Conservation (phyloP, 2,888 invertebrate genomes). For the Nebria salina region DNA sequence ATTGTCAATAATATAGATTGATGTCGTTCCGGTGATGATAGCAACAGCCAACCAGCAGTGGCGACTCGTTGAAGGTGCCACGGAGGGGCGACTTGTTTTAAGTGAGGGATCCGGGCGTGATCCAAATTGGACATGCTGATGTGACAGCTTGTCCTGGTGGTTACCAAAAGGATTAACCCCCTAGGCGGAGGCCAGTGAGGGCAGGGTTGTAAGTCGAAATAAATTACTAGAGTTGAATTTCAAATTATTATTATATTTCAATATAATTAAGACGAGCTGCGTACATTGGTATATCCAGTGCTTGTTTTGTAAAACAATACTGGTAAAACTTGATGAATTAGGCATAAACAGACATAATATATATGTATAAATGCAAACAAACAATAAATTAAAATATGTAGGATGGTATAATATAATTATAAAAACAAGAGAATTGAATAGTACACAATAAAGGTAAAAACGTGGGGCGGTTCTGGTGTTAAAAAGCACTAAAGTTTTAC, state of each 20-base stretch:
- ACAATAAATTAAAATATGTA: not conserved
- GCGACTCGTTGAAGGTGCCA: not conserved
- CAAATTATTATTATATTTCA: no score
- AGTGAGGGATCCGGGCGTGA: not conserved
- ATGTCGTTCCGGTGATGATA: not conserved
- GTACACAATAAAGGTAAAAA: not conserved
- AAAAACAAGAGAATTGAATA: not conserved
- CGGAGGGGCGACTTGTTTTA: not conserved
- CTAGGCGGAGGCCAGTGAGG: not conserved
- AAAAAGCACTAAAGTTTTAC: slow-evolving; percentile 23
- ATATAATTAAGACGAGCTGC: no score
- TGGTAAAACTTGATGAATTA: no score
- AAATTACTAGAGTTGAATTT: no score
- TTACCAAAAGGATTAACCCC: not conserved
- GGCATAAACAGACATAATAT: no score
- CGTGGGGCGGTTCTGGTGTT: not conserved
- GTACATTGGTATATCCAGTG: no score
- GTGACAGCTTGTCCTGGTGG: not conserved
- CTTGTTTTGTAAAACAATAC: no score
- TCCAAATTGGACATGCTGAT: not conserved
- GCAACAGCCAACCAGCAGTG: not conserved
- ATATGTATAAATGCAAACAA: no score
- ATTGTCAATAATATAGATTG: not conserved
- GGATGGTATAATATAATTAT: not conserved
- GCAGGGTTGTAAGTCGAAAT: not conserved